Base-by-base conservation (phyloP, 2,888 invertebrate genomes). In the Lomographa bimaculata region DNA sequence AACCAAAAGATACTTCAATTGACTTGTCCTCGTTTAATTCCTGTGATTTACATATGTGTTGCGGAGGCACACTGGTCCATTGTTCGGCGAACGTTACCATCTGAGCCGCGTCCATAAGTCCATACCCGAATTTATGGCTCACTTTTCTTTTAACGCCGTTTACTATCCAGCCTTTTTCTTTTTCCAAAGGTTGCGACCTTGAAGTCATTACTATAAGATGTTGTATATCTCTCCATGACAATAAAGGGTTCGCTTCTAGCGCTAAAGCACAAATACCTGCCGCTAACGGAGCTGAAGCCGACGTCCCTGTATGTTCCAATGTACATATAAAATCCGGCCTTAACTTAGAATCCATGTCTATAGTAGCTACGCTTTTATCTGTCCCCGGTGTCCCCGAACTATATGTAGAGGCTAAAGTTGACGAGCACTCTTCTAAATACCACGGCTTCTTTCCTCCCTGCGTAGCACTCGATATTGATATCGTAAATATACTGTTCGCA, bases 341-440 rank as follows among this genome's bases (percentile, higher is more conserved):
- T 43, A 97, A 87, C 59, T 94, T 92, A 0, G 95, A 95, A 70
- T 97, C 97, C 96, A 97, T 96, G 74, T 97, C 97, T 16, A 96
- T 96, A 0, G 97, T 97, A 2, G 96, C 95, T 1, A 97, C 96
- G 70, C 96, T 96, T 74, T 96, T 96, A 72, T 97, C 97, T 54
- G 94, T 93, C 0, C 96, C 96, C 0, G 96, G 97, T 0, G 96
- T 96, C 1, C 99, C 99, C 3, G 98, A 98, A 72, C 98, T 98
- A 84, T 99, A 99, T 0, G 99, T 99, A 7, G 98, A 96, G 1
- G 99, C 98, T 55, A 99, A 85, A 1, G 99, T 98, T n/a, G 98
- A 98, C 1, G 98, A 97, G 75, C 99, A 99, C 79, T 99, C 98
- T 85, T 99, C 99, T 62, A 99, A 92, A 81, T 99, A 99, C 99